Percentiles rank a stretch among this genome's conserved stretches.
Evolutionary conservation across 1,140 invertebrate species (phyloP).

Genomic region (Solenopsis invicta): DNA sequence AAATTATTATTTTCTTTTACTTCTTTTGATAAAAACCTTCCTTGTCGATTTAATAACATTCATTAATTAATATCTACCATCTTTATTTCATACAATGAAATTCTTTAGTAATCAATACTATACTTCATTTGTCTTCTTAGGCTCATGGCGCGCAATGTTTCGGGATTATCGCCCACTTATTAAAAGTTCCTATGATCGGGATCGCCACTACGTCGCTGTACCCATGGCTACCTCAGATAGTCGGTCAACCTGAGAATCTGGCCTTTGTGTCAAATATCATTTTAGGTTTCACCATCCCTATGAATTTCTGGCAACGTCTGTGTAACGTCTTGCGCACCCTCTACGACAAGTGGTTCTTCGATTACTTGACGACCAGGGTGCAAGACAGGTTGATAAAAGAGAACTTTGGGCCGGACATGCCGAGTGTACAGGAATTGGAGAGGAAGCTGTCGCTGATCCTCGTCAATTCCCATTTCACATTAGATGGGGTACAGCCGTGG

Average conservation of each 20-base stretch:
- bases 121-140: conserved; percentile 46
- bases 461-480: conserved; percentile 87
- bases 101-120: too few relatives aligned
- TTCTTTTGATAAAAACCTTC: too few relatives aligned
- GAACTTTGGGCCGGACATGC: conserved; percentile 83
- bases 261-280: conserved; percentile 89
- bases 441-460: conserved; percentile 87
- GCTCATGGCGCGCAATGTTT: conserved; percentile 84
- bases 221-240: conserved; percentile 89
- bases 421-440: conserved; percentile 83
- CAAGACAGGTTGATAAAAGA: conserved; percentile 81
- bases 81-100: too few relatives aligned
- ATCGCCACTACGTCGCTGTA: conserved; percentile 88
- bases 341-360: conserved; percentile 70
- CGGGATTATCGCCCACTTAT: conserved; percentile 87
- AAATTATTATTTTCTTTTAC: too few relatives aligned
- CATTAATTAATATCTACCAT: too few relatives aligned
- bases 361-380: conserved; percentile 53
- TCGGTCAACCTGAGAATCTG: conserved; percentile 89
- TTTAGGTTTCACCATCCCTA: conserved; percentile 86
- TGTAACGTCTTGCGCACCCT: conserved; percentile 84
- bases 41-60: too few relatives aligned
- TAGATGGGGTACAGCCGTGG: conserved; percentile 85
- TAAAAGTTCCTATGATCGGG: conserved; percentile 88
- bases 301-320: conserved; percentile 89